Evolutionary conservation across 2,797 vertebrate species (phyloP).

Genomic region (Streptopelia turtur): DNA sequence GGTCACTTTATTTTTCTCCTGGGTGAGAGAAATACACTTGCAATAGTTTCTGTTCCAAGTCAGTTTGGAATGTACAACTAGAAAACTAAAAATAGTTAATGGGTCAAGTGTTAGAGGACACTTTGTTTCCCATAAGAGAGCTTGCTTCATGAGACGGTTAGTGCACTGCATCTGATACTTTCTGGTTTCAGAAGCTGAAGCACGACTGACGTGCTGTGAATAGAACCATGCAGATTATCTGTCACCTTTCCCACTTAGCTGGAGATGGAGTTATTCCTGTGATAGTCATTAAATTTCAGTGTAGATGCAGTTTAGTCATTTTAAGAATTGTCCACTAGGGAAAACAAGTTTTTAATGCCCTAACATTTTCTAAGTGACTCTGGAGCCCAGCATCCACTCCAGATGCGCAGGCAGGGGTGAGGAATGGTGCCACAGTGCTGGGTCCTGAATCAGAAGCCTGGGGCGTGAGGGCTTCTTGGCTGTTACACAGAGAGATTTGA

Average conservation of each 20-base stretch:
- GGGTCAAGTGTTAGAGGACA: not conserved
- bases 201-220: not conserved
- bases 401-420: not conserved
- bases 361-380: not conserved
- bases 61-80: conserved; percentile 13
- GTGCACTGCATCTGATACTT: not conserved
- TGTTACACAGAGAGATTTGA: not conserved
- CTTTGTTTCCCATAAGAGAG: conserved; percentile 5
- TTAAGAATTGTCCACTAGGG: not conserved
- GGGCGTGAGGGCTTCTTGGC: not conserved
- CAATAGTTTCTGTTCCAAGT: not conserved
- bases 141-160: not conserved
- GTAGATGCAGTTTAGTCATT: not conserved
- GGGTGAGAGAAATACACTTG: not conserved
- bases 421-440: not conserved
- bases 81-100: conserved; percentile 33
- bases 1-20: not conserved
- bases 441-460: not conserved
- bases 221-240: not conserved
- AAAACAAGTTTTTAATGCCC: not conserved
- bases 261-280: not conserved
- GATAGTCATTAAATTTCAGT: not conserved
- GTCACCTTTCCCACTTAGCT: not conserved
- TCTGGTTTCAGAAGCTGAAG: not conserved
- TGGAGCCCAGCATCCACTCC: not conserved